Base-by-base conservation (phyloP, 2,888 invertebrate genomes). In the Axea sp. region DNA sequence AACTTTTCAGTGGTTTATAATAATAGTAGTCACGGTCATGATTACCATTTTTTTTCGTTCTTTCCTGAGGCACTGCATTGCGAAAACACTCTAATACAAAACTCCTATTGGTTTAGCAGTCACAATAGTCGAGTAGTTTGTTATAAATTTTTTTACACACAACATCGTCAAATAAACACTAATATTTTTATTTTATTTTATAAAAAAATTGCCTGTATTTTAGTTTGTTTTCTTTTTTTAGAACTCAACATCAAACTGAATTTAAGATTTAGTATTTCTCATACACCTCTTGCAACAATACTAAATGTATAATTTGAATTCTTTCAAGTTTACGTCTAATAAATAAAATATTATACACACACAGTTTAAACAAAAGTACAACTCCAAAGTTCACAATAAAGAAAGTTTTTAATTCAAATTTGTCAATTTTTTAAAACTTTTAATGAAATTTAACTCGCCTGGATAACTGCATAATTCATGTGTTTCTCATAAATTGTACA, bases 11-110 rank as follows among this genome's bases (percentile, higher is more conserved):
- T 39, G 53, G n/a, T 53, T 53, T 53, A 53, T 60, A 37, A 37
- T 19, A 60, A 60, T 47, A n/a, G 47, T 49, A 39, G 60, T 60
- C 60, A 60, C 60, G 47, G 47, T 55, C 65, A 53, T 12, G 19
- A 17, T 12, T 33, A 30, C 15, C 7, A 59, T 12, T 33, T 53
- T 31, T 45, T 65, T 43, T 22, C 9, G 15, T 39, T 24, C 39
- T 17, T 41, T 41, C 39, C 17, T 30, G 19, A 11, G 28, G 30
- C 30, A 14, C 41, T 28, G 28, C 49, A 17, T 39, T 30, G 47
- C 59, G 39, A 43, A 53, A 43, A 55, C 53, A 55, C 24, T 33
- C 22, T 26, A 17, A 33, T 19, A 41, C 43, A 19, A 39, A 65
- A 45, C 64, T 65, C 53, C 24, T 15, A 22, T 31, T 33, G 30